Conservation (phyloP, 2,797 vertebrate species). For the Chromis chromis region DNA sequence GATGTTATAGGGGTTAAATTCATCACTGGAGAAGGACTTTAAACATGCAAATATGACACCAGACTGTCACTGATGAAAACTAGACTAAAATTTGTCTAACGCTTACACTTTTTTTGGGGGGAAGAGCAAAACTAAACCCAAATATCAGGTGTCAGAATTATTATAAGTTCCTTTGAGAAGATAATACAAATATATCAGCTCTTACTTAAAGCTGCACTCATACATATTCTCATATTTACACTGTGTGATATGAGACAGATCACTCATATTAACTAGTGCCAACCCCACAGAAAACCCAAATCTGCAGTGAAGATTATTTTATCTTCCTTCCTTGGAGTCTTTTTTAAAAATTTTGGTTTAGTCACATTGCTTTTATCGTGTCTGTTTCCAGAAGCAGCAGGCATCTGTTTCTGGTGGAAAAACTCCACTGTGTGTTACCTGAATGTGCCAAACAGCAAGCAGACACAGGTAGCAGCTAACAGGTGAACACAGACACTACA, state of each 20-base stretch:
- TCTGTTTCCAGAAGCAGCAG: background rate
- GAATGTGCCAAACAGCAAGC: background rate
- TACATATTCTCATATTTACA: no score
- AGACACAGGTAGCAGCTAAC: no score
- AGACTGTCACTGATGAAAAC: no score
- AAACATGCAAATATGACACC: no score
- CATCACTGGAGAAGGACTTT: no score
- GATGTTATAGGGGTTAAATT: no score
- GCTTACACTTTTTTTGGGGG: no score
- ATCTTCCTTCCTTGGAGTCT: background rate
- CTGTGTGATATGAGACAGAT: background rate
- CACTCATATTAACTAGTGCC: background rate
- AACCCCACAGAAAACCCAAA: background rate
- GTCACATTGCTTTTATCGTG: background rate
- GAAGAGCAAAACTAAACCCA: no score
- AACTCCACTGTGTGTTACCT: background rate
- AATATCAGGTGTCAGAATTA: no score
- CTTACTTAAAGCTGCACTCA: background rate
- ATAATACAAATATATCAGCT: background rate
- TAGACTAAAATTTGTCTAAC: no score
- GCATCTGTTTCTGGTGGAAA: background rate
- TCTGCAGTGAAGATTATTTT: background rate
- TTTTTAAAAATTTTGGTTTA: conserved; percentile 3
- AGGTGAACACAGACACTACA: no score
- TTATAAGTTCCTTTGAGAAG: background rate